These are phyloP conservation scores for Bombus waltoni DNA, from an alignment of 1,140 invertebrate species.

Conservation along the genomic window DNA sequence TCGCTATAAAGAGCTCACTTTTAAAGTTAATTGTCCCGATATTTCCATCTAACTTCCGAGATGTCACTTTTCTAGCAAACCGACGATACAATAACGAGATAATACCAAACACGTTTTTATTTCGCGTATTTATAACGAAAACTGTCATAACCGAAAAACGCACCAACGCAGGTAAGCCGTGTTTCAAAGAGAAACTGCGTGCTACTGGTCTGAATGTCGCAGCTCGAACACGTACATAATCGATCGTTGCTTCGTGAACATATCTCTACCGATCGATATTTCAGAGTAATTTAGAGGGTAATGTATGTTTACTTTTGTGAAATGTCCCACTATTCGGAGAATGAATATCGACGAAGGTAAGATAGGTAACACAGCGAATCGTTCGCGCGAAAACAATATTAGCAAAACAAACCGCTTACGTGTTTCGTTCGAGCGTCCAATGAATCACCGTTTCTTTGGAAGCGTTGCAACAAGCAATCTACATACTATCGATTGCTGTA, in stretches of 20 bases:
- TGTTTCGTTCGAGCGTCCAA: background rate
- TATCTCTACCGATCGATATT: slow-evolving; percentile 12
- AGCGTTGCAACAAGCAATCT: background rate
- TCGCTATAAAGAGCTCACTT: background rate
- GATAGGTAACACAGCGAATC: no score
- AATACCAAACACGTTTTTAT: no score
- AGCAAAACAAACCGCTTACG: slow-evolving; percentile 4
- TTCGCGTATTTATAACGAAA: no score
- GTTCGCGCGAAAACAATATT: slow-evolving; percentile 4
- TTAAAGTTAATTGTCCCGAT: background rate
- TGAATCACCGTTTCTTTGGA: slow-evolving; percentile 26
- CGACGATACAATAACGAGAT: no score
- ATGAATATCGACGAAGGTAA: background rate
- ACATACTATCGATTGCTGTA: background rate
- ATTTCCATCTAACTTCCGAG: background rate
- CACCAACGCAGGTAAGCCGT: background rate
- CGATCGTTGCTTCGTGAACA: background rate
- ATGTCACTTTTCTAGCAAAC: no score
- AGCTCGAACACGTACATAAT: background rate
- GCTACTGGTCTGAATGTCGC: background rate
- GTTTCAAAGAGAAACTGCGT: background rate
- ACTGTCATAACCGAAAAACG: background rate
- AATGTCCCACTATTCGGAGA: background rate
- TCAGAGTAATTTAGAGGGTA: background rate
- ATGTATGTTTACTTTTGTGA: background rate